phyloP scores from a whole-genome alignment of 2,113 vertebrate genomes.

The Drymodes brunneopygia region DNA sequence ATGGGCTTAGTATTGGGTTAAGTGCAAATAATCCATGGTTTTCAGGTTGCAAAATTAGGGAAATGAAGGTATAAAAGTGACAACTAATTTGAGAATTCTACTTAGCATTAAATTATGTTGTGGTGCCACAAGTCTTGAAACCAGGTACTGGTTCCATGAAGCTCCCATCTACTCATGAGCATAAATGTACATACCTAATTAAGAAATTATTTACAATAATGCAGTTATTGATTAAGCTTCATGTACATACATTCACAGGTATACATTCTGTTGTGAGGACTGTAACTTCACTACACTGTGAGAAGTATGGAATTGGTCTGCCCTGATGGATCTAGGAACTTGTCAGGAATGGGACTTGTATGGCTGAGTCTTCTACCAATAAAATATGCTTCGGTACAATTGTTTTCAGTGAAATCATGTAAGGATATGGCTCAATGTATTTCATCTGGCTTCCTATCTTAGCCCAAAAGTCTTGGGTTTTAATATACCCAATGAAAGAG shows the following conservation, averaged over 20 bases:
- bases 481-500: neutral
- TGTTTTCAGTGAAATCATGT: neutral
- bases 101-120: neutral
- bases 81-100: neutral
- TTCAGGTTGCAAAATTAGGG: neutral
- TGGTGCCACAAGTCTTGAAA: neutral
- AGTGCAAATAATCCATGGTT: neutral
- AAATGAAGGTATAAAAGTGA: neutral
- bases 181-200: neutral
- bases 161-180: conserved; percentile 1
- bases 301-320: neutral
- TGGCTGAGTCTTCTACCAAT: neutral
- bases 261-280: neutral
- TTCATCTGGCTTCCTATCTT: neutral
- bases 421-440: neutral
- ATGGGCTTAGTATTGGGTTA: neutral
- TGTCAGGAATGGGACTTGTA: accelerated
- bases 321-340: neutral
- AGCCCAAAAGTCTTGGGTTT: neutral
- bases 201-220: conserved; percentile 44
- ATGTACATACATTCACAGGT: neutral
- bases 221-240: conserved; percentile 39
- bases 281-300: neutral
- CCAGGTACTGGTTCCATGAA: neutral
- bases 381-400: neutral